A percentile compares a stretch with the other conserved stretches of the same genome.
These are phyloP conservation scores for Julus scandinavius DNA, from an alignment of 2,888 invertebrate species.

Conservation along the genomic window DNA sequence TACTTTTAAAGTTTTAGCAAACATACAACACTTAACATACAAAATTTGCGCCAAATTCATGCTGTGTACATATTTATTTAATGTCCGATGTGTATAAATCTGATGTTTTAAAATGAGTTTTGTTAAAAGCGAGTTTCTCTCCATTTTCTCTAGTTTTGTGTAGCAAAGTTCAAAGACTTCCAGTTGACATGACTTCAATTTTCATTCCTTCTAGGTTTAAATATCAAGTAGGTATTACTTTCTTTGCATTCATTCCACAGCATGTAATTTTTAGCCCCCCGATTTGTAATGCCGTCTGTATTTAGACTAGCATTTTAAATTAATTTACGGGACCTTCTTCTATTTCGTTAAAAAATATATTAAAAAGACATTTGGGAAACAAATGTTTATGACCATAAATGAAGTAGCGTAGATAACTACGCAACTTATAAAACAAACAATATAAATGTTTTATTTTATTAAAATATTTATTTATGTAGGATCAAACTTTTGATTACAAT, in stretches of 20 bases:
- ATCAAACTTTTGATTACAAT: neutral
- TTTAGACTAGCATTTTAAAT: too few relatives aligned
- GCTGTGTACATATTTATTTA: conserved; percentile 13
- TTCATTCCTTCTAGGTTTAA: too few relatives aligned
- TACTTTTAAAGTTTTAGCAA: neutral
- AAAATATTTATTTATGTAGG: neutral
- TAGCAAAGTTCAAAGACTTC: neutral
- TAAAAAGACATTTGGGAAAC: too few relatives aligned
- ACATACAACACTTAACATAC: neutral
- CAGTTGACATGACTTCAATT: neutral
- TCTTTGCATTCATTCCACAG: too few relatives aligned
- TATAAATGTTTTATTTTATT: neutral
- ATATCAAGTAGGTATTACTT: too few relatives aligned
- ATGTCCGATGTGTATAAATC: neutral
- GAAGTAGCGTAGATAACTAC: neutral
- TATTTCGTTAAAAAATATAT: too few relatives aligned
- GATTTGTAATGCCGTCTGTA: too few relatives aligned
- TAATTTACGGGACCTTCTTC: too few relatives aligned
- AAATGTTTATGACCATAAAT: neutral
- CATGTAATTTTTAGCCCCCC: too few relatives aligned
- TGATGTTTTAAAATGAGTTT: conserved; percentile 1
- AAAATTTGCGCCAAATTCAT: neutral
- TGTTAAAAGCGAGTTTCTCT: neutral
- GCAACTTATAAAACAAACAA: neutral
- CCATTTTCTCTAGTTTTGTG: neutral